These are phyloP conservation scores for Acleris cristana DNA, from an alignment of 2,888 invertebrate species.

Conservation along the genomic window DNA sequence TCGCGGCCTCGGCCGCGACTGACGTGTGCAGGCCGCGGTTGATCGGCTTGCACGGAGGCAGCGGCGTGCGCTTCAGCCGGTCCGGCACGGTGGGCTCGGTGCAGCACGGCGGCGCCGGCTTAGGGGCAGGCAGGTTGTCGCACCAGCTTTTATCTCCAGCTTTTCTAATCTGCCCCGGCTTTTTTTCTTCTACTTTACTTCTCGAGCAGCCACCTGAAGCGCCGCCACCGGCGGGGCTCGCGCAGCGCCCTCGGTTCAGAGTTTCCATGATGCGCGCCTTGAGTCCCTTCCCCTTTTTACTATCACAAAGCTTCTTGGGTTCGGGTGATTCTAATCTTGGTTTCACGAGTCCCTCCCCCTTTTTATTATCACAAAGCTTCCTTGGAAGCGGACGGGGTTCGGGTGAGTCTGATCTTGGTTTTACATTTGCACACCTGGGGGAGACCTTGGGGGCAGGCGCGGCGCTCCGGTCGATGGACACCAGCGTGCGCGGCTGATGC, in stretches of 20 bases:
- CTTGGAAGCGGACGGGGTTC: too few relatives aligned
- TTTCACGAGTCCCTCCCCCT: not conserved
- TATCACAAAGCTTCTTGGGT: not conserved
- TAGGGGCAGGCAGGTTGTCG: not conserved
- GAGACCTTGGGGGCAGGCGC: not conserved
- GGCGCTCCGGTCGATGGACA: constrained; percentile 12
- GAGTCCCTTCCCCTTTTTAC: constrained; percentile 5
- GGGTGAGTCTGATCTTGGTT: not conserved
- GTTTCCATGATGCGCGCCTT: constrained; percentile 26
- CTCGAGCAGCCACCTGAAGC: too few relatives aligned
- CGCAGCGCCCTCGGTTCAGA: constrained; percentile 14
- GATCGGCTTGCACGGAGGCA: not conserved
- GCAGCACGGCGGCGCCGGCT: constrained; percentile 12
- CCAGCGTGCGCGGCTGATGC: constrained; percentile 11
- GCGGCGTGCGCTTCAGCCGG: not conserved
- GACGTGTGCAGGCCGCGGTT: constrained; percentile 15
- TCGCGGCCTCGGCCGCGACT: not conserved
- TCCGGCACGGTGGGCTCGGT: constrained; percentile 8
- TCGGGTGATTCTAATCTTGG: not conserved
- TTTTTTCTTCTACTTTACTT: too few relatives aligned
- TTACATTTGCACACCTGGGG: too few relatives aligned
- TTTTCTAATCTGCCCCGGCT: too few relatives aligned
- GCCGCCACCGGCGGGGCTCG: constrained; percentile 2
- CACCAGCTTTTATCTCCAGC: constrained; percentile 14
- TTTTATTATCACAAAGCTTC: not conserved